Conservation (phyloP, 2,113 vertebrate genomes). For the Cyanistes caeruleus region DNA sequence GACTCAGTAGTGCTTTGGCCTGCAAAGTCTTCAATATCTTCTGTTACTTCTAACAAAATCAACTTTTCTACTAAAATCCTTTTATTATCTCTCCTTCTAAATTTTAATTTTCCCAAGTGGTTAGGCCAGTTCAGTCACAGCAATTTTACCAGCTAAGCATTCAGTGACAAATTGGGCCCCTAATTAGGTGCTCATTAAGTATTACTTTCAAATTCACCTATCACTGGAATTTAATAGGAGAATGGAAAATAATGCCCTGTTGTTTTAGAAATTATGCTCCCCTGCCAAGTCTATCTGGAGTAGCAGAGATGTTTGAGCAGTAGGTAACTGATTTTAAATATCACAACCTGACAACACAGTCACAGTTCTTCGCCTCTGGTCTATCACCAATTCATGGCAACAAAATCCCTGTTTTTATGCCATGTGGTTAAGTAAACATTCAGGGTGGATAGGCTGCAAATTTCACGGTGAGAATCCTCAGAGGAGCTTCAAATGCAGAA, state of each 20-base stretch:
- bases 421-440: accelerated
- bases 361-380: not conserved
- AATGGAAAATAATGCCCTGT: not conserved
- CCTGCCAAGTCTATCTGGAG: not conserved
- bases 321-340: not conserved
- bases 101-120: not conserved
- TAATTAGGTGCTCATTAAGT: not conserved
- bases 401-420: not conserved
- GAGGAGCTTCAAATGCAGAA: not conserved
- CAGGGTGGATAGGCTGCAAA: not conserved
- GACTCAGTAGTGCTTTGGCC: not conserved
- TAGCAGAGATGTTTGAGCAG: not conserved
- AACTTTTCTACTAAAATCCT: not conserved
- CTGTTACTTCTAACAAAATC: not conserved
- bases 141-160: not conserved
- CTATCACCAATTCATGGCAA: not conserved
- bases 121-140: not conserved
- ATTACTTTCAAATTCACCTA: not conserved
- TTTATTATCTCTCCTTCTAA: not conserved
- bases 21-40: not conserved
- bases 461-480: not conserved
- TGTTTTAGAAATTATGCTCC: not conserved
- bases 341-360: not conserved
- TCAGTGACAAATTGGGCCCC: not conserved
- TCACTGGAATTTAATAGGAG: not conserved